A percentile compares a stretch with the other conserved stretches of the same genome.
Conservation (phyloP, 2,797 vertebrate genomes). For the Catharus ustulatus region DNA sequence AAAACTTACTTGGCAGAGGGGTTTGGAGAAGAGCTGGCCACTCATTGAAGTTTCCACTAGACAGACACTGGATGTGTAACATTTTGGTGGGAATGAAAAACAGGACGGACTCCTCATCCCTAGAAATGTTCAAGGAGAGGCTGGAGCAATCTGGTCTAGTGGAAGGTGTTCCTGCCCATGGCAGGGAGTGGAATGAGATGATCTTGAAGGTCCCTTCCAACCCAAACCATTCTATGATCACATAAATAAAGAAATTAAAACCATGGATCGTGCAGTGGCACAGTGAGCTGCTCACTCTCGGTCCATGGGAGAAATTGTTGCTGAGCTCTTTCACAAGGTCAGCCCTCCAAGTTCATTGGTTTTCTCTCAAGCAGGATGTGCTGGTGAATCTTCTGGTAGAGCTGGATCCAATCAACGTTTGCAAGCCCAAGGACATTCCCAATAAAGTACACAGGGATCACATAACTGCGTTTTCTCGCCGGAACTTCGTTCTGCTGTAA, state of each 20-base stretch:
- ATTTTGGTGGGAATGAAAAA: background rate
- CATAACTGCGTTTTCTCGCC: background rate
- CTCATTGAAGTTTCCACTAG: background rate
- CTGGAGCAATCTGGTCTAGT: background rate
- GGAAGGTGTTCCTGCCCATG: background rate
- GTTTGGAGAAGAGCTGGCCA: background rate
- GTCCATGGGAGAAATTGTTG: background rate
- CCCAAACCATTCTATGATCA: background rate
- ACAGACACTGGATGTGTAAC: background rate
- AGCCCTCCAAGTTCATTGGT: background rate
- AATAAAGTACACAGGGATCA: background rate
- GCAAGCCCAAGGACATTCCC: background rate
- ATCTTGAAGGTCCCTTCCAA: background rate
- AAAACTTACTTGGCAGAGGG: background rate
- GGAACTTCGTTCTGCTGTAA: background rate
- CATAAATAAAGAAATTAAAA: background rate
- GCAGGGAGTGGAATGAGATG: background rate
- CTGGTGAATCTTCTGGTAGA: background rate
- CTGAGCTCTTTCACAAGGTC: background rate
- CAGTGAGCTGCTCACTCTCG: background rate
- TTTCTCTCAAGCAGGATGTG: background rate
- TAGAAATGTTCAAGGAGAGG: background rate
- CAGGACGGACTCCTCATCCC: background rate
- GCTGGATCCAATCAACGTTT: background rate
- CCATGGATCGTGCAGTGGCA: background rate